These are phyloP conservation scores for Dendropsophus ebraccatus DNA, from an alignment of 2,113 vertebrate genomes.

Conservation along the genomic window DNA sequence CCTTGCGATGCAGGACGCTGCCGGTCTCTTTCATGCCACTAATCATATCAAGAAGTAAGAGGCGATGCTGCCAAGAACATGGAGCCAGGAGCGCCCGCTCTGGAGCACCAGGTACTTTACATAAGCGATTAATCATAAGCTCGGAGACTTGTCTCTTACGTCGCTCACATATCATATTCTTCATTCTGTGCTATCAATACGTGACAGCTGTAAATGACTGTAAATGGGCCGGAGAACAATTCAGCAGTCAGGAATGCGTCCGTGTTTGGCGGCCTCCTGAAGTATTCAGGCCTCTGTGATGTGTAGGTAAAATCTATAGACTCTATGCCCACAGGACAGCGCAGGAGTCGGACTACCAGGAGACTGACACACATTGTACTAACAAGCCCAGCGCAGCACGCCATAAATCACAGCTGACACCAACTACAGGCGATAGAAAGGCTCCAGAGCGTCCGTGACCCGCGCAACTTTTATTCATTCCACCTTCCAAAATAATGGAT, in stretches of 20 bases:
- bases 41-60: background rate
- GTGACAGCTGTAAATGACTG: slow-evolving; percentile 2
- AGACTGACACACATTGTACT: slow-evolving; percentile 84
- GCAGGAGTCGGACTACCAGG: slow-evolving; percentile 83
- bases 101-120: slow-evolving; percentile 12
- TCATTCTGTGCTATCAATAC: background rate
- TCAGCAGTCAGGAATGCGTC: background rate
- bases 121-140: slow-evolving; percentile 34
- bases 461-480: slow-evolving; percentile 72
- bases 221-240: background rate
- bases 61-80: background rate
- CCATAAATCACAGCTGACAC: slow-evolving; percentile 98
- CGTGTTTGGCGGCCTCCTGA: background rate
- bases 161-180: background rate
- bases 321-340: slow-evolving; percentile 54
- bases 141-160: background rate
- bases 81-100: background rate
- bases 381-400: slow-evolving; percentile 83
- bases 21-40: background rate
- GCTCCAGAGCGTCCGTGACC: slow-evolving; percentile 80
- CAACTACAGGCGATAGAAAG: slow-evolving; percentile 80
- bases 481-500: slow-evolving; percentile 73
- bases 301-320: slow-evolving; percentile 42
- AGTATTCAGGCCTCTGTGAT: background rate
- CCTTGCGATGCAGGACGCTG: background rate